Conservation (phyloP, 1,140 invertebrate genomes). For the Mactra quadrangularis region DNA sequence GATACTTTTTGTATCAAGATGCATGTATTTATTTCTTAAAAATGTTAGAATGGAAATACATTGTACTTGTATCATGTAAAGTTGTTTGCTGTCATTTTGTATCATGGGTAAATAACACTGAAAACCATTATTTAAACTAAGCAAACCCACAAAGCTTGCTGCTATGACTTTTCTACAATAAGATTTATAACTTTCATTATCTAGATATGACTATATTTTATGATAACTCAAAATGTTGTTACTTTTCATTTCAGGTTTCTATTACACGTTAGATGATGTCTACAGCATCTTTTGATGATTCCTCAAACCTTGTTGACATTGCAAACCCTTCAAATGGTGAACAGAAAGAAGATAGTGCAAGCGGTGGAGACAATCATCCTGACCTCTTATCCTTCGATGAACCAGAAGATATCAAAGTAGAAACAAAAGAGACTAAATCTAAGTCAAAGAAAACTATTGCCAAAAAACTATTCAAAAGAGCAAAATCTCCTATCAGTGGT, state of each 20-base stretch:
- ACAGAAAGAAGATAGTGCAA: constrained; percentile 60
- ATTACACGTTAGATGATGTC: constrained; percentile 77
- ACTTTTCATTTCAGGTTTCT: constrained; percentile 69
- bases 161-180: no score
- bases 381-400: constrained; percentile 42
- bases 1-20: no score
- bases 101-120: no score
- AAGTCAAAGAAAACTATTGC: constrained; percentile 58
- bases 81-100: no score
- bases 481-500: constrained; percentile 53
- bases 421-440: constrained; percentile 30
- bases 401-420: constrained; percentile 34
- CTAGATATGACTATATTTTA: no score
- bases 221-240: no score
- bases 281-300: constrained; percentile 79
- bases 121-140: no score
- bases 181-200: no score
- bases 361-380: constrained; percentile 9
- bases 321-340: constrained; percentile 70
- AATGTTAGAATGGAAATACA: no score
- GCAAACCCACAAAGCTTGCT: no score
- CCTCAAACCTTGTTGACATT: constrained; percentile 77
- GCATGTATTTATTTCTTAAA: no score
- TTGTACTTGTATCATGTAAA: no score
- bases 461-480: constrained; percentile 54